Evolutionary conservation across 2,888 invertebrate genomes (phyloP), one percentile per base, ranked within the genome.

Genomic region (Luperina testacea): DNA sequence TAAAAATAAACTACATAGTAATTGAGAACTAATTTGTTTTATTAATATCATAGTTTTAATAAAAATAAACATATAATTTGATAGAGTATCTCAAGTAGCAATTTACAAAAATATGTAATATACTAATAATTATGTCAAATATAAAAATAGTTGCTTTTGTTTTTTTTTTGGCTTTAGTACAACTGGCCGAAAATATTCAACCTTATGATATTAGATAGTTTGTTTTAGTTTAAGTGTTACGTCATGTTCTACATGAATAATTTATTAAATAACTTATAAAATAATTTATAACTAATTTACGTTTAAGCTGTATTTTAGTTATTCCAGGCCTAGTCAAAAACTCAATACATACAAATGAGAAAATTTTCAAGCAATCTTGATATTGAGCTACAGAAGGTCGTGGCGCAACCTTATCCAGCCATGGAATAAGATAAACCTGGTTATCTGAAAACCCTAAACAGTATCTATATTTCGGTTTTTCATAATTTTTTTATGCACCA

Each of bases 181-280:
- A 88, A 90, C 80, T 90, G 88, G 82, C 84, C 80, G 82, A 78
- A 80, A 70, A 80, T 80, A 64, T 81, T 72, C 74, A 86, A 83
- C 86, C 82, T 69, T 72, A 72, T n/a, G 0, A 71, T 64, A 68
- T 72, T 64, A 79, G 32, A 81, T 45, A 63, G 32, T 57, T 76
- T 73, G 64, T 75, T 78, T 76, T 64, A 71, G 70, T 61, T 69
- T 75, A 71, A 77, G 17, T 74, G 53, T 83, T 77, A 48, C 90
- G 91, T 92, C 93, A 92, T 93, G 93, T 93, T 87, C 76, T 71
- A 94, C 92, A 93, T 76, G 87, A 92, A 89, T 85, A 42, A 79
- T 38, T 38, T 38, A 38, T 83, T 82, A 85, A 81, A 84, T 87
- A 75, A 78, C 67, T 84, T 71, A 76, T 48, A 72, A 64, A 69